Conservation (phyloP, 2,113 vertebrate genomes). For the Vanacampus margaritifer region DNA sequence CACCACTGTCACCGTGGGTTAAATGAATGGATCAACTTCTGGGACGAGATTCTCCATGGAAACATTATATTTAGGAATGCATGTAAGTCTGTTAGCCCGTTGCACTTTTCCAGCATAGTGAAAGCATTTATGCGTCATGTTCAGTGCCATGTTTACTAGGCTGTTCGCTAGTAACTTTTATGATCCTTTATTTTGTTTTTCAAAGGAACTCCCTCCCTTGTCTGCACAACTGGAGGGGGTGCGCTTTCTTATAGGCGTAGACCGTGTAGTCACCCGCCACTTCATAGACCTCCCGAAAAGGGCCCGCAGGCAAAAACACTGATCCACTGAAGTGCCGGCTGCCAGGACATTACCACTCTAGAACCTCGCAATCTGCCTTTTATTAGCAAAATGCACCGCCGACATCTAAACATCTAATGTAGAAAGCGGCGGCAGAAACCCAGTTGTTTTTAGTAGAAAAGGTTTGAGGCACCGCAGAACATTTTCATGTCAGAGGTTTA, state of each 20-base stretch:
- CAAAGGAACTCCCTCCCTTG: constrained; percentile 42
- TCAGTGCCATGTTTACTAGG: constrained; percentile 34
- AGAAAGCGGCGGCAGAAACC: constrained; percentile 35
- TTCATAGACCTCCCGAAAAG: constrained; percentile 62
- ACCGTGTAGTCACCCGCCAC: constrained; percentile 61
- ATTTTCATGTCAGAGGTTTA: constrained; percentile 65
- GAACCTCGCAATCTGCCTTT: constrained; percentile 59
- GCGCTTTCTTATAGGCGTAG: constrained; percentile 51
- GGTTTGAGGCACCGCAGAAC: constrained; percentile 55
- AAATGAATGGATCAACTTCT: constrained; percentile 26
- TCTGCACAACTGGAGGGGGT: constrained; percentile 49
- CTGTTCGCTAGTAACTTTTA: constrained; percentile 38
- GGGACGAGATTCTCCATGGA: constrained; percentile 3
- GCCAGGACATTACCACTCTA: constrained; percentile 52
- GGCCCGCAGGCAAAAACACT: constrained; percentile 44
- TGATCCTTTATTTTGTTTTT: constrained; percentile 45
- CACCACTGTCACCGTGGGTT: constrained; percentile 21
- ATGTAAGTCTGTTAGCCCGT: constrained; percentile 6
- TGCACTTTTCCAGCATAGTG: constrained; percentile 13
- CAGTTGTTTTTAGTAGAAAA: constrained; percentile 45
- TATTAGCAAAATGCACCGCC: constrained; percentile 48
- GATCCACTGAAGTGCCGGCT: constrained; percentile 55
- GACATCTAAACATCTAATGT: constrained; percentile 46
- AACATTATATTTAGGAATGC: constrained; percentile 12
- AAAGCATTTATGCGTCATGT: constrained; percentile 32